A percentile compares a stretch with the other conserved stretches of the same genome.
These are phyloP conservation scores for Chironomus striatipennis DNA, from an alignment of 1,140 invertebrate species.

Conservation along the genomic window DNA sequence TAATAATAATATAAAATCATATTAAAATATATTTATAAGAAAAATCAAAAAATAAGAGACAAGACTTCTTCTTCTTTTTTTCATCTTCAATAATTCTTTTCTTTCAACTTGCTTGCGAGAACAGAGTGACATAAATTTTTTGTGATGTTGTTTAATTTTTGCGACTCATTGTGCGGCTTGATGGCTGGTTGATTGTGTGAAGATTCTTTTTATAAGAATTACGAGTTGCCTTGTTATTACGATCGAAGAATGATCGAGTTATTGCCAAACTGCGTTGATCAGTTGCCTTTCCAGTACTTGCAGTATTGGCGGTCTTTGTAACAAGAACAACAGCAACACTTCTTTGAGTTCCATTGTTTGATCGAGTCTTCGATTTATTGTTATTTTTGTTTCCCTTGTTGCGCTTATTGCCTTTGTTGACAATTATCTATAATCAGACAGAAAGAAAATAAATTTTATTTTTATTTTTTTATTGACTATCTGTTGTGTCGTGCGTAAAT, in stretches of 20 bases:
- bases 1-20: neutral
- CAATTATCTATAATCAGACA: neutral
- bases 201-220: neutral
- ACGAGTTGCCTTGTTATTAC: neutral
- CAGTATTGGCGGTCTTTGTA: neutral
- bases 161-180: neutral
- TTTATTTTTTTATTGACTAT: too few relatives aligned
- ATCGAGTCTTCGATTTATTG: neutral
- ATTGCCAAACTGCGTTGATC: neutral
- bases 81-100: too few relatives aligned
- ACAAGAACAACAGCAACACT: neutral
- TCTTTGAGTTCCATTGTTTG: neutral
- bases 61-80: too few relatives aligned
- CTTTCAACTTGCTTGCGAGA: neutral
- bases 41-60: neutral
- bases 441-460: too few relatives aligned
- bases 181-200: constrained; percentile 4
- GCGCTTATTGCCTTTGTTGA: constrained; percentile 5
- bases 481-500: too few relatives aligned
- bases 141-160: constrained; percentile 4
- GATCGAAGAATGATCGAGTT: neutral
- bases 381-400: neutral
- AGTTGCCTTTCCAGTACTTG: neutral
- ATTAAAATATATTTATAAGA: neutral
- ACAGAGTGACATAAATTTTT: neutral